Base-by-base conservation (phyloP, 1,140 invertebrate genomes). In the Hylyphantes graminicola region DNA sequence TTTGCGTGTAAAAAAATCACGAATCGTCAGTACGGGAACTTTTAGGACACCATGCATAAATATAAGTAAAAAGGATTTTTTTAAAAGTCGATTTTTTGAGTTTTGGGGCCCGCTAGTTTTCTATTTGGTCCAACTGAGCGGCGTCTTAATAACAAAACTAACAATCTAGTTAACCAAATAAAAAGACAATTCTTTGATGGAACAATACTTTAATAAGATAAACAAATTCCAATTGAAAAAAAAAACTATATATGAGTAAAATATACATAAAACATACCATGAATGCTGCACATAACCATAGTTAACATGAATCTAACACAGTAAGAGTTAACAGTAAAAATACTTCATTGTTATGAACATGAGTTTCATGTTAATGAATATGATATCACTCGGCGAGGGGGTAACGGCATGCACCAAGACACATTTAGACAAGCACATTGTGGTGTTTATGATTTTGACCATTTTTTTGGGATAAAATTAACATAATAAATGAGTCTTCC, bases 231-330 rank as follows among this genome's bases (percentile, higher is more conserved):
- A 74, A 19, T 65, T 74, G 19, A 74, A 70, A 59, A 80, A 64
- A 80, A 61, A 74, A 35, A 35, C 35, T 83, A 67, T 81, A 48
- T 83, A n/a, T 65, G 73, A 64, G 68, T 83, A 83, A 74, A 74
- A 83, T 65, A 72, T n/a, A 83, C 67, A 57, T 75, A 53, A 83
- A 83, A 83, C 80, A 83, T 57, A 83, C 80, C 80, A 48, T 83
- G 35, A 35, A 15, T 80, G 68, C 79, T 81, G 67, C 80, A 83
- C n/a, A 35, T 74, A 57, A 72, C 74, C 53, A 73, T 74, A 74
- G 68, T 83, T 63, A 83, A 83, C 80, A 83, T 81, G 51, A 51
- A 35, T 68, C 70, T 57, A 53, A 83, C 74, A 70, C 74, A 54
- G 54, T 55, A 13, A 63, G 48, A n/a, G 61, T 67, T 63, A 83